A percentile compares a stretch with the other conserved stretches of the same genome.
Conservation (phyloP, 1,140 invertebrate genomes). For the Euwallacea fornicatus region DNA sequence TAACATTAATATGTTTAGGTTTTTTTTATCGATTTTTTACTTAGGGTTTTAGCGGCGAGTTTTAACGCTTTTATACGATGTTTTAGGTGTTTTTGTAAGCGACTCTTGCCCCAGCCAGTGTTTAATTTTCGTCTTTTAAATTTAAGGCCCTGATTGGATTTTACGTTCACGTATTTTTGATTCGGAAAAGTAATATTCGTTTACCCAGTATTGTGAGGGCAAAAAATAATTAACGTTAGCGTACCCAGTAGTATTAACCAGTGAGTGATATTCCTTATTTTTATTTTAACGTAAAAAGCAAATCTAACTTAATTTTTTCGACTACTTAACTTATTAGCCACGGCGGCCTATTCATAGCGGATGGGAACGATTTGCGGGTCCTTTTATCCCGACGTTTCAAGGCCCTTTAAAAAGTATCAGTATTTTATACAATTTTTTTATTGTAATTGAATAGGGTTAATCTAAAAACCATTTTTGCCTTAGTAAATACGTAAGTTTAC, state of each 20-base stretch:
- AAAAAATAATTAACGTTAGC: slow-evolving; percentile 18
- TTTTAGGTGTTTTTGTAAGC: slow-evolving; percentile 19
- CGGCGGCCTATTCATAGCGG: background rate
- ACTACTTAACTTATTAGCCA: slow-evolving; percentile 22
- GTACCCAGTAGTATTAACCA: slow-evolving; percentile 38
- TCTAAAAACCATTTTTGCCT: slow-evolving; percentile 21
- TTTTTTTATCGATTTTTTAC: slow-evolving; percentile 29
- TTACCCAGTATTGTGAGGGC: slow-evolving; percentile 13
- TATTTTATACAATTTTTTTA: slow-evolving; percentile 33
- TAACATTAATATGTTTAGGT: slow-evolving; percentile 15
- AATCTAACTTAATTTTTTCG: slow-evolving; percentile 18
- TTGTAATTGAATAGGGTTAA: slow-evolving; percentile 18
- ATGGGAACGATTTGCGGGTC: background rate
- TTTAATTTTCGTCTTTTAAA: background rate
- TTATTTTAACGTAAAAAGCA: slow-evolving; percentile 21
- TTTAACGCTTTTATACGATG: slow-evolving; percentile 29
- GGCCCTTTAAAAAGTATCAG: slow-evolving; percentile 17
- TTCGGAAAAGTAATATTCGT: background rate
- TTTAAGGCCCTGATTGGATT: background rate
- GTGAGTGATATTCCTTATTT: slow-evolving; percentile 36
- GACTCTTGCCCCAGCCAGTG: slow-evolving; percentile 6
- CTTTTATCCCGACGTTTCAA: background rate
- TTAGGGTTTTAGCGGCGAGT: slow-evolving; percentile 20
- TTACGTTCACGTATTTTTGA: background rate
- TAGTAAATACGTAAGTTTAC: slow-evolving; percentile 24